Evolutionary conservation across 2,113 vertebrate genomes (phyloP), one percentile per base, ranked within the genome.

Genomic region (Cynopterus brachyotis): DNA sequence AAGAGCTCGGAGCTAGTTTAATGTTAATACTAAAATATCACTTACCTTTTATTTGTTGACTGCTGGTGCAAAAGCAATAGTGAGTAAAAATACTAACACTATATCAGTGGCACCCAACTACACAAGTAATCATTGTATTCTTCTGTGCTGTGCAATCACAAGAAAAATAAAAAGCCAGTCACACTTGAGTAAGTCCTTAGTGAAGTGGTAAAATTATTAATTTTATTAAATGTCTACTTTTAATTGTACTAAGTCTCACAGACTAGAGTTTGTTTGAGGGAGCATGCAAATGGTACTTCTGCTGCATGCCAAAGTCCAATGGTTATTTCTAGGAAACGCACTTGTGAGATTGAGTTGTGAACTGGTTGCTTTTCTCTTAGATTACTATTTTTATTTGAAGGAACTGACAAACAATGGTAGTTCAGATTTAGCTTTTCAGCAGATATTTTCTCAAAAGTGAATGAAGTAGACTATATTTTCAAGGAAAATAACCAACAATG

Each of bases 361-460:
- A 47, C 26, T 70, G 3, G 8, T 47, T 96, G 30, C 17, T 69
- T 69, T 86, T 28, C 40, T 62, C 53, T 62, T 62, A 1, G 19
- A n/a, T 9, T 3, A 9, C 20, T 50, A 15, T 72, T 87, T 59
- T 81, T 55, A 90, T 3, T 47, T 86, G 28, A 76, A 55, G 85
- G 5, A 22, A 69, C 45, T 69, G 3, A 42, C 9, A 57, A 60
- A n/a, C 40, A 83, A 24, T 26, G 28, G 9, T 64, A 76, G 47
- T 57, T 80, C 42, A 89, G 64, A 84, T 69, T 47, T 62, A 82
- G 20, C 2, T 69, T 67, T 67, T 64, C 19, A 2, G 32, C 24
- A 69, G 47, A 22, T 7, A 91, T 75, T 55, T 87, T 88, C 69
- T 89, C 72, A 73, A 88, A 86, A 64, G n/a, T 53, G 15, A 57